These are phyloP conservation scores for Anguilla anguilla DNA, from an alignment of 2,797 vertebrate genomes.

Conservation along the genomic window DNA sequence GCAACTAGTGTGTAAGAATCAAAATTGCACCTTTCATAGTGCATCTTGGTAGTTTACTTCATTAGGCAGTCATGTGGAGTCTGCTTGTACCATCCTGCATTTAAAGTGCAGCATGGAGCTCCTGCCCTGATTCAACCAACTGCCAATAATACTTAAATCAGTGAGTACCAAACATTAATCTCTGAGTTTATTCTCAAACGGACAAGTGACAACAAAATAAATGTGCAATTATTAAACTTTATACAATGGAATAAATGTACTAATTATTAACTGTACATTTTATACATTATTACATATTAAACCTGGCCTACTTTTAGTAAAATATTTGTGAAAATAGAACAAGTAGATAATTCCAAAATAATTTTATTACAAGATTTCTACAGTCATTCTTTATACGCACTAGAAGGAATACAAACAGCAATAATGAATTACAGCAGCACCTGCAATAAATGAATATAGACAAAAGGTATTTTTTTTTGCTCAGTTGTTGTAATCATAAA, in stretches of 20 bases:
- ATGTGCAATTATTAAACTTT: background rate
- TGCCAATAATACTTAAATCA: background rate
- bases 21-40: too few relatives aligned
- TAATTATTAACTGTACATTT: background rate
- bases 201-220: slow-evolving; percentile 6
- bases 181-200: background rate
- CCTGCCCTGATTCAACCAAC: background rate
- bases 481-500: background rate
- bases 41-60: background rate
- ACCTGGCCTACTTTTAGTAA: background rate
- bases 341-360: background rate
- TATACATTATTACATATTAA: background rate
- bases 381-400: background rate
- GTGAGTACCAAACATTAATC: background rate
- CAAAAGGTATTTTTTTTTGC: background rate
- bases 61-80: background rate
- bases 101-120: background rate
- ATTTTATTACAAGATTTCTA: background rate
- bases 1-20: too few relatives aligned
- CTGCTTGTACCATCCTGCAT: background rate
- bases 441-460: background rate
- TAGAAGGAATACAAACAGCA: background rate
- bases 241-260: background rate
- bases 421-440: background rate
- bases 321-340: slow-evolving; percentile 19